A percentile compares a stretch with the other conserved stretches of the same genome.
Conservation (phyloP, 2,113 vertebrate genomes). For the Mirounga angustirostris region DNA sequence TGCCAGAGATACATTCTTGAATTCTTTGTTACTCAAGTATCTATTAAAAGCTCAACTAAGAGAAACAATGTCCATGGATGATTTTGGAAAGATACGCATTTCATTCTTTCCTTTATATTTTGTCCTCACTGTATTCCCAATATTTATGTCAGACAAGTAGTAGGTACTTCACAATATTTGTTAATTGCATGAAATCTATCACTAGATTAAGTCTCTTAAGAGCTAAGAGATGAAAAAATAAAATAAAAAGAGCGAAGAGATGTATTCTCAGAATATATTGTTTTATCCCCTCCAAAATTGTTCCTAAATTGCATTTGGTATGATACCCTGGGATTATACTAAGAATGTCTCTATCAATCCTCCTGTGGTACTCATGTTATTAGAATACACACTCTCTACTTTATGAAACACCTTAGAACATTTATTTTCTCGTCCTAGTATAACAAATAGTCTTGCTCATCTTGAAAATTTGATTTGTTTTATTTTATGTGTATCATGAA, state of each 20-base stretch:
- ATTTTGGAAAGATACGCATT: neutral
- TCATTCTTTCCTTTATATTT: slow-evolving; percentile 22
- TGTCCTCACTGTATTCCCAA: neutral
- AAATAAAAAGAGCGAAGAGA: neutral
- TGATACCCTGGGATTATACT: neutral
- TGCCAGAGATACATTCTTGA: slow-evolving; percentile 27
- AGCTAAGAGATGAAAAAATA: neutral
- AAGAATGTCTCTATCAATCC: neutral
- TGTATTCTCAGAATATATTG: neutral
- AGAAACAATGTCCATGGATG: neutral
- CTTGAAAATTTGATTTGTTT: neutral
- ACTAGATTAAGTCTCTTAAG: neutral
- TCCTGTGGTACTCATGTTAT: neutral
- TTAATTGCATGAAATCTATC: neutral
- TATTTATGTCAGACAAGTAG: neutral
- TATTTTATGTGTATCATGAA: slow-evolving; percentile 4
- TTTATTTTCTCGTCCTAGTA: neutral
- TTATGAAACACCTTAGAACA: neutral
- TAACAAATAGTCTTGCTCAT: neutral
- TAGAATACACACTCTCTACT: neutral
- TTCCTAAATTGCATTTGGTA: neutral
- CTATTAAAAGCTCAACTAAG: slow-evolving; percentile 32
- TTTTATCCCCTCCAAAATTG: neutral
- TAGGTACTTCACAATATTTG: neutral
- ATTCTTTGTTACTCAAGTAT: slow-evolving; percentile 24